Base-by-base conservation (phyloP, 2,888 invertebrate species). In the Phasia obesa region DNA sequence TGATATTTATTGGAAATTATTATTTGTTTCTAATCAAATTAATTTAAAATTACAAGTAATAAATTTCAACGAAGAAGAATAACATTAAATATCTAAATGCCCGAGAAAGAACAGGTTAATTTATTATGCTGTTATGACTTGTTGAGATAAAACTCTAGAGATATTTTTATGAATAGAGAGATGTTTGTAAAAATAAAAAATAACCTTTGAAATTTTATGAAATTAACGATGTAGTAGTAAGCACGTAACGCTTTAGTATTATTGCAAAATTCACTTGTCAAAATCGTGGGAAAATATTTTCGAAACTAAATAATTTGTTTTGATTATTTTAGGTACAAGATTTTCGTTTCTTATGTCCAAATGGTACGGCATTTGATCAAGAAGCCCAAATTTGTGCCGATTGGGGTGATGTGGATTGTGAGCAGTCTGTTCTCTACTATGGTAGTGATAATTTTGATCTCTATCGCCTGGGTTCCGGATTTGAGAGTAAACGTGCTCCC, bases 331-430 rank as follows among this genome's bases (percentile, higher is more conserved):
- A 94, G 94, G 92, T 96, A 80, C 93, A 95, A 90, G 96, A 96
- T 92, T 96, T 95, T 93, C 94, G 96, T 88, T 97, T 97, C 92
- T 93, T 97, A 90, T 97, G 97, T 89, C 97, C 97, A 44, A 97
- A 97, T 87, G 96, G 96, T 86, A 97, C 97, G 2, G 94, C 97
- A 85, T 97, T 97, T 92, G 97, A 97, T 91, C 97, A 97, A 90
- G 97, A 97, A 90, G 96, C 96, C 77, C 96, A 97, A 92, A 97
- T 97, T 25, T 97, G 97, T 90, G 97, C 97, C 59, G 96, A 97
- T 88, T 97, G 97, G 95, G 96, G 96, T 84, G 97, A 97, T 90
- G 95, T 97, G 0, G 97, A 97, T 88, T 97, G 97, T 90, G 95
- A 95, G 87, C 95, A 96, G 42, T 94, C 95, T 17, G 95, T 96